A percentile compares a stretch with the other conserved stretches of the same genome.
phyloP scores from a whole-genome alignment of 2,797 vertebrate genomes.

The Natrix natrix region DNA sequence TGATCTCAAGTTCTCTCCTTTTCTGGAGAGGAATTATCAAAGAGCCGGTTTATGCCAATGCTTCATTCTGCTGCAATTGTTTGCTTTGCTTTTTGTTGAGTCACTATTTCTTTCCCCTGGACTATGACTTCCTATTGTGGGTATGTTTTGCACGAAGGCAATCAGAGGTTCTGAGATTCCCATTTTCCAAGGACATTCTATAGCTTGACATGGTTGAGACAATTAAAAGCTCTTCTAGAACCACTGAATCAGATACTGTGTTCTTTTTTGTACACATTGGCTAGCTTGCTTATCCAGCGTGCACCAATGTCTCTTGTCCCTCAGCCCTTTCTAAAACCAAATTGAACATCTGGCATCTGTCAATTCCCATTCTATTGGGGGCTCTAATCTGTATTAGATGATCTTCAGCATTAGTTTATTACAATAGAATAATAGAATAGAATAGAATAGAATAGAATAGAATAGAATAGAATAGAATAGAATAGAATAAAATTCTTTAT shows the following conservation, averaged over 20 bases:
- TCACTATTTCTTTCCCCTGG: not conserved
- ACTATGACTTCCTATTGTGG: not conserved
- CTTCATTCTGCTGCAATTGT: not conserved
- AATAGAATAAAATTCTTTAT: no score
- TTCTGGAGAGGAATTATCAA: not conserved
- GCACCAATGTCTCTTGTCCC: not conserved
- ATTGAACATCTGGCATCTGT: not conserved
- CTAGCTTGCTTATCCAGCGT: not conserved
- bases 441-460: no score
- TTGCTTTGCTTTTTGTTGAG: not conserved
- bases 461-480: no score
- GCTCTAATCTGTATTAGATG: not conserved
- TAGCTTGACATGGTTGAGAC: not conserved
- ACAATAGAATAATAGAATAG: no score
- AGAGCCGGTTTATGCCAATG: not conserved
- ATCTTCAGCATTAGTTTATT: not conserved
- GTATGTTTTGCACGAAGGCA: not conserved
- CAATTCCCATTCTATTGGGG: not conserved
- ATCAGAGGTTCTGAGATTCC: not conserved
- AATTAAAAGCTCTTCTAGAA: not conserved
- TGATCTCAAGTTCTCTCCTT: not conserved
- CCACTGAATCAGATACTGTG: not conserved
- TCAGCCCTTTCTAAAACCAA: not conserved
- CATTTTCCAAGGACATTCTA: not conserved
- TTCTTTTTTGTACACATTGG: not conserved